phyloP scores from a whole-genome alignment of 2,888 invertebrate species.

The Diaprepes abbreviatus region DNA sequence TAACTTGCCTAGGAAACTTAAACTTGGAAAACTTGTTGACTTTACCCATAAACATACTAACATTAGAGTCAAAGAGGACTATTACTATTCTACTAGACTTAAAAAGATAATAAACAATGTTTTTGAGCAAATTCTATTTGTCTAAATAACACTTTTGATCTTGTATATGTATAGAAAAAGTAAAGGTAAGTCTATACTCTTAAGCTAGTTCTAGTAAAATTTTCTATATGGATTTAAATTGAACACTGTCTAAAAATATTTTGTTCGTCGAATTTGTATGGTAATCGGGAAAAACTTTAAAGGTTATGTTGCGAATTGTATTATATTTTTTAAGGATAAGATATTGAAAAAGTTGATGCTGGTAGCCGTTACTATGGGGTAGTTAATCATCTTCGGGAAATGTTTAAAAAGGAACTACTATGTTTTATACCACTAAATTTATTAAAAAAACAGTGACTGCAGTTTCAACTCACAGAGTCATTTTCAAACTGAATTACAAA shows the following conservation, averaged over 20 bases:
- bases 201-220: slow-evolving; percentile 48
- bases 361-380: too few relatives aligned
- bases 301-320: background rate
- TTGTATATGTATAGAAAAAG: slow-evolving; percentile 45
- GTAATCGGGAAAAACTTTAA: background rate
- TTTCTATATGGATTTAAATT: slow-evolving; percentile 41
- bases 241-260: background rate
- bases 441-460: too few relatives aligned
- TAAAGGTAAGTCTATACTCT: slow-evolving; percentile 38
- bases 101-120: slow-evolving; percentile 28
- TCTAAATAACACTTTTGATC: slow-evolving; percentile 47
- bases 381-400: too few relatives aligned
- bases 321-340: too few relatives aligned
- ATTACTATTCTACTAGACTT: slow-evolving; percentile 44
- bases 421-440: too few relatives aligned
- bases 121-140: slow-evolving; percentile 47
- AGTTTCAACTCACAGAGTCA: too few relatives aligned
- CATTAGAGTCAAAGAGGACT: slow-evolving; percentile 22
- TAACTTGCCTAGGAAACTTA: too few relatives aligned
- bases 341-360: too few relatives aligned
- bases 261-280: background rate
- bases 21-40: background rate
- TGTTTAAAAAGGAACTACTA: too few relatives aligned
- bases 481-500: too few relatives aligned
- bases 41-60: background rate